A percentile compares a stretch with the other conserved stretches of the same genome.
phyloP scores from a whole-genome alignment of 2,888 invertebrate species.

The Callimorpha dominula region DNA sequence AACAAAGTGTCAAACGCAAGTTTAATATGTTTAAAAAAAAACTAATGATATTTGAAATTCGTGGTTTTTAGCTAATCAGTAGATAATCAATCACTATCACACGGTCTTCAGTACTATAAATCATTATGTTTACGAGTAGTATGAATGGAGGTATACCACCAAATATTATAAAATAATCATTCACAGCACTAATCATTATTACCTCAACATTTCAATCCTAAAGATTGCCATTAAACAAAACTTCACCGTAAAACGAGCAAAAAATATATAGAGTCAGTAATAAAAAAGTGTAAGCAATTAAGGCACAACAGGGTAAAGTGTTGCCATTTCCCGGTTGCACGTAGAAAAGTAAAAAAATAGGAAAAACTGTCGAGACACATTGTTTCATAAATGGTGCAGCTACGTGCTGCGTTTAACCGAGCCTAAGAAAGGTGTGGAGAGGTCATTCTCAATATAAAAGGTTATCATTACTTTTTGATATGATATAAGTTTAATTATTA shows the following conservation, averaged over 20 bases:
- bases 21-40: too few relatives aligned
- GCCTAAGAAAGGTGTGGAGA: not conserved
- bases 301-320: slow-evolving; percentile 51
- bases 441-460: not conserved
- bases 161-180: too few relatives aligned
- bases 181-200: not conserved
- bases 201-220: slow-evolving; percentile 13
- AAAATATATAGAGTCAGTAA: slow-evolving; percentile 42
- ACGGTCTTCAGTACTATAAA: too few relatives aligned
- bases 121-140: too few relatives aligned
- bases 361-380: slow-evolving; percentile 41
- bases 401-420: not conserved
- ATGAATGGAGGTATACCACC: too few relatives aligned
- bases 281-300: slow-evolving; percentile 52
- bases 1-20: too few relatives aligned
- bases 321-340: slow-evolving; percentile 48
- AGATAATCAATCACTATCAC: too few relatives aligned
- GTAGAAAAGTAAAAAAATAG: slow-evolving; percentile 35
- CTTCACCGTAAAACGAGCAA: slow-evolving; percentile 26
- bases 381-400: slow-evolving; percentile 26
- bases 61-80: too few relatives aligned
- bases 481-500: too few relatives aligned
- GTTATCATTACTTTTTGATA: too few relatives aligned
- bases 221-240: slow-evolving; percentile 25
- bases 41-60: too few relatives aligned